These are phyloP conservation scores for Thalassoma bifasciatum DNA, from an alignment of 2,113 vertebrate genomes.

Conservation along the genomic window DNA sequence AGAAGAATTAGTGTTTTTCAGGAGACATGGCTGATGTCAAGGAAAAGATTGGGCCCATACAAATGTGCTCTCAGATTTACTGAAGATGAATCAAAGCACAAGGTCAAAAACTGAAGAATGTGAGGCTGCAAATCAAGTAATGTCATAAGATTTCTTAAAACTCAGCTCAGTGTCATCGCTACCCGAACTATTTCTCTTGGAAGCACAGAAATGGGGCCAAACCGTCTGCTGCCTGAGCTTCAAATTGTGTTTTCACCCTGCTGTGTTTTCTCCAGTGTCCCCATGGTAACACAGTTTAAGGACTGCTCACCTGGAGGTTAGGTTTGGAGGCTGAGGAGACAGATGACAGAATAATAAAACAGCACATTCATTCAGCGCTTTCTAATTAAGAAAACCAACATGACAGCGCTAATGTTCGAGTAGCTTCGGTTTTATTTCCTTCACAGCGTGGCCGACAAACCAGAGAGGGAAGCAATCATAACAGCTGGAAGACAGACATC, in stretches of 20 bases:
- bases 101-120: constrained; percentile 19
- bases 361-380: constrained; percentile 3
- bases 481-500: constrained; percentile 23
- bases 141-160: constrained; percentile 8
- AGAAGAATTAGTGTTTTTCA: neutral
- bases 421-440: constrained; percentile 18
- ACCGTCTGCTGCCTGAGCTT: neutral
- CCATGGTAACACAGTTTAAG: constrained; percentile 27
- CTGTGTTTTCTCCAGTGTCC: constrained; percentile 10
- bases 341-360: neutral
- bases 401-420: neutral
- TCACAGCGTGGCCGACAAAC: constrained; percentile 2
- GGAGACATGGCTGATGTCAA: neutral
- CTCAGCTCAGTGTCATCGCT: constrained; percentile 14
- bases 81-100: constrained; percentile 7
- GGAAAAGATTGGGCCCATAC: constrained; percentile 22
- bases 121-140: constrained; percentile 11
- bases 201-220: constrained; percentile 32
- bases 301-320: constrained; percentile 10
- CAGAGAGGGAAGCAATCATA: constrained; percentile 5
- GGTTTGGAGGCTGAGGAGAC: neutral
- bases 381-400: constrained; percentile 25
- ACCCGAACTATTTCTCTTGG: constrained; percentile 4
- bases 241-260: constrained; percentile 15
- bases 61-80: constrained; percentile 30